Conservation (phyloP, 37 sponge, comb jelly and placozoan genomes). For the Sycon ciliatum region DNA sequence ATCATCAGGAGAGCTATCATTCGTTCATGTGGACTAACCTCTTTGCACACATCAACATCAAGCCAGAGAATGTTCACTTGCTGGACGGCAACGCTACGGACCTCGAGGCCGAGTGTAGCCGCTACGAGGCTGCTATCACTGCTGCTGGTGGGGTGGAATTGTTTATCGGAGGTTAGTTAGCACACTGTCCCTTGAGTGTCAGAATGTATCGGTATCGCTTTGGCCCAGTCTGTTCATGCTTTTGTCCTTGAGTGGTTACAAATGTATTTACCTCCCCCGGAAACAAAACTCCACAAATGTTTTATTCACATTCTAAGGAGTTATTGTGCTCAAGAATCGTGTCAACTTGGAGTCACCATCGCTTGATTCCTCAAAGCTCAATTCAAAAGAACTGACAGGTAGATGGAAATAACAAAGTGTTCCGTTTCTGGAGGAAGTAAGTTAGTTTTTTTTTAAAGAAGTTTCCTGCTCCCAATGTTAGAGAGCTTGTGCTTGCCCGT, state of each 20-base stretch:
- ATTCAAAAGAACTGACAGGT: no score
- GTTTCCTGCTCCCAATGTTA: no score
- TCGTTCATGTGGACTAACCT: slow-evolving; percentile 86
- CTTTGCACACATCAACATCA: slow-evolving; percentile 92
- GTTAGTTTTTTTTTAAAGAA: no score
- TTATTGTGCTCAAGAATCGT: no score
- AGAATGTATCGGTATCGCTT: no score
- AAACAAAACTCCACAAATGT: background rate
- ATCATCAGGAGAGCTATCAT: slow-evolving; percentile 94
- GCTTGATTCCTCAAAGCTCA: no score
- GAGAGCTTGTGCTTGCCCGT: no score
- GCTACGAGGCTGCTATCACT: slow-evolving; percentile 66
- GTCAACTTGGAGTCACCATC: no score
- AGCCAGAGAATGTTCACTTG: slow-evolving; percentile 83
- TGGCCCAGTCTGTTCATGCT: background rate
- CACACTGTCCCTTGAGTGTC: background rate
- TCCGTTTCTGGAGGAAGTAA: no score
- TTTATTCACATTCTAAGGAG: no score
- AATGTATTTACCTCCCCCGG: background rate
- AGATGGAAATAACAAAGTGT: no score
- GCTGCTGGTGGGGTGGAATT: slow-evolving; percentile 81
- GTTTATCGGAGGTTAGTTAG: slow-evolving; percentile 71
- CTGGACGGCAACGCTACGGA: slow-evolving; percentile 79
- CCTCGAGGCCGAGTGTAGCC: slow-evolving; percentile 58
- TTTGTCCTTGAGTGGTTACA: background rate